Base-by-base conservation (phyloP, 2,113 vertebrate genomes). In the Conger conger region DNA sequence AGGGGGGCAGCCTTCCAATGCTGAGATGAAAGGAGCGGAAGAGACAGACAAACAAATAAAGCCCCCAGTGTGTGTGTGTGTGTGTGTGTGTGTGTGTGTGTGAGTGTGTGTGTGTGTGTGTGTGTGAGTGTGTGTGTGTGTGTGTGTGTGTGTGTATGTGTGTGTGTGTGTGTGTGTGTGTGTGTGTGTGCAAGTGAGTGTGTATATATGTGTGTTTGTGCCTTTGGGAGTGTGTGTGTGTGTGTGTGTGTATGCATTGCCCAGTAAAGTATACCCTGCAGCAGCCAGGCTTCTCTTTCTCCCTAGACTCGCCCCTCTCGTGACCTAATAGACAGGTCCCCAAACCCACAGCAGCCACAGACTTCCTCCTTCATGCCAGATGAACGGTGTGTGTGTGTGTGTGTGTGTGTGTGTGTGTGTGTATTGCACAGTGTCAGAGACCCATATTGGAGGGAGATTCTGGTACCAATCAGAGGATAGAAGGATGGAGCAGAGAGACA, bases 1-100 rank as follows among this genome's bases (percentile, higher is more conserved):
- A 68, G 36, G 60, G 45, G 53, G 81, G 60, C 35, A 68, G 79
- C 79, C 79, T 80, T 50, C 40, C 8, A 80, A 50, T 40, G 23
- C 23, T 23, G 27, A 45, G 82, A 73, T 73, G 82, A 83, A 73
- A 83, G 82, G 37, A 23, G 68, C 1, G 27, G 60, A 83, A 83
- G 82, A 68, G 60, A 83, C 82, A 83, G 76, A 83, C 82, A 76
- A 6, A 60, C 57, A 83, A 83, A 83, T 35, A 1, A 50, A 0
- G 20, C 15, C 82, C 60, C 30, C 36, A 73, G 82, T 82, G 36
- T 36, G 18, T 60, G 57, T 60, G 57, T 60, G 57, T 60, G 57
- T 60, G 57, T 15, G 13, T 60, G 57, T 60, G 4, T 20, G 17
- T 60, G 20, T 60, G 57, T 60, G 18, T 60, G 57, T 57, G 7